A percentile compares a stretch with the other conserved stretches of the same genome.
Evolutionary conservation across 2,888 invertebrate species (phyloP).

Genomic region (Rutpela maculata): DNA sequence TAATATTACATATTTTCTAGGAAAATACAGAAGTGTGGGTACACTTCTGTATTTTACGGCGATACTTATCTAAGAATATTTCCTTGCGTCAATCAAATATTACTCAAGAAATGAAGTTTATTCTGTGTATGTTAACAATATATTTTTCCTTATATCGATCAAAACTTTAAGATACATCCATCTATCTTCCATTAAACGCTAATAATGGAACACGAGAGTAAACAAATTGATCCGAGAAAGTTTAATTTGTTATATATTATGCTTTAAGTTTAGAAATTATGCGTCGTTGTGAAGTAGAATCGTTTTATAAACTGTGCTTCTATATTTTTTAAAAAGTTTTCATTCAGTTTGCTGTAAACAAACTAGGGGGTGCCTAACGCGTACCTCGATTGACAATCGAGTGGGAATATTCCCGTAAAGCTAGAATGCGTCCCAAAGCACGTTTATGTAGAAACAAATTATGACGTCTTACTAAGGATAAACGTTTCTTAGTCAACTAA

Average conservation of each 20-base stretch:
- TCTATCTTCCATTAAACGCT: neutral
- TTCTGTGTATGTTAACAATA: too few relatives aligned
- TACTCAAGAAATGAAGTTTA: too few relatives aligned
- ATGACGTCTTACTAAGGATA: neutral
- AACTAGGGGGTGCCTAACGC: neutral
- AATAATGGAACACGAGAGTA: neutral
- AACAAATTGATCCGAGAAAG: neutral
- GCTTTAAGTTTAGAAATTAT: neutral
- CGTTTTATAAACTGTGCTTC: neutral
- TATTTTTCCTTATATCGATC: too few relatives aligned
- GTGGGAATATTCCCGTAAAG: slow-evolving; percentile 3
- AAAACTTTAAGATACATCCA: too few relatives aligned
- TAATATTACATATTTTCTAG: too few relatives aligned
- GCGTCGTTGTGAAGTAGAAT: neutral
- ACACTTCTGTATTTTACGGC: too few relatives aligned
- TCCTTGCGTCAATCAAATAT: too few relatives aligned
- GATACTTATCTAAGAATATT: too few relatives aligned
- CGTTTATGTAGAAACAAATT: neutral
- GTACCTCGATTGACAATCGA: neutral
- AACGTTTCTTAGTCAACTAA: neutral
- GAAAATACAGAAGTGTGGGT: too few relatives aligned
- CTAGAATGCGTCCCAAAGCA: neutral
- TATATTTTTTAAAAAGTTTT: neutral
- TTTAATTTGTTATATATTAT: neutral
- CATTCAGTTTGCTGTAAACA: neutral